These are phyloP conservation scores for Caiman crocodilus DNA, from an alignment of 2,797 vertebrate genomes.

Conservation along the genomic window DNA sequence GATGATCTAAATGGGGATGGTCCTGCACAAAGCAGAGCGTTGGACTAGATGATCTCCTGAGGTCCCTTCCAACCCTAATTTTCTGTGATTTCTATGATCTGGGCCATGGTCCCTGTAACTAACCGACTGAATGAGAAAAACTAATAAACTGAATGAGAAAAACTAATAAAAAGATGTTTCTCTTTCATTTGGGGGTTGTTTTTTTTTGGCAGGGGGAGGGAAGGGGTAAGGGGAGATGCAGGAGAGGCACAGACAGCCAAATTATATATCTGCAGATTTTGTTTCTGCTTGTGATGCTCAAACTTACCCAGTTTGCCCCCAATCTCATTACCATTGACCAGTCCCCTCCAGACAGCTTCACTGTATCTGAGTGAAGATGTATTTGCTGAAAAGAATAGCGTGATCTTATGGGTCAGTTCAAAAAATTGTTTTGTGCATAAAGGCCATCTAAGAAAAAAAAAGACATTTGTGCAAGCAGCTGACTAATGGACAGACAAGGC, in stretches of 20 bases:
- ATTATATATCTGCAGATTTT: background rate
- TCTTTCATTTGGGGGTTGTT: too few species aligned
- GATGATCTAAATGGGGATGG: too few species aligned
- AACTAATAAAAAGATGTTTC: too few species aligned
- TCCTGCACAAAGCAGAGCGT: too few species aligned
- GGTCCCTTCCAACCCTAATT: too few species aligned
- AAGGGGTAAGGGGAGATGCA: background rate
- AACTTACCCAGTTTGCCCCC: background rate
- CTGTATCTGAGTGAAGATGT: background rate
- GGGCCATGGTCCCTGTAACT: too few species aligned
- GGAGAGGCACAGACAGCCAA: background rate
- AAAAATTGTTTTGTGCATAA: background rate
- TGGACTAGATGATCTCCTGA: too few species aligned
- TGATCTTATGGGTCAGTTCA: background rate
- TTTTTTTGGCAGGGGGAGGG: background rate
- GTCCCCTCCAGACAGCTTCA: background rate
- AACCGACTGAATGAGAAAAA: too few species aligned
- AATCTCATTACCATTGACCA: background rate
- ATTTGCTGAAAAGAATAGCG: background rate
- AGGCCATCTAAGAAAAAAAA: conserved; percentile 32
- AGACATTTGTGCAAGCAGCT: background rate
- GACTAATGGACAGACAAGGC: conserved; percentile 51
- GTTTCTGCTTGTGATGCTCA: background rate
- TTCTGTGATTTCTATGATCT: too few species aligned
- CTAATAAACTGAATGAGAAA: too few species aligned